A percentile compares a stretch with the other conserved stretches of the same genome.
Conservation (phyloP, 2,888 invertebrate genomes). For the Axea sp. region DNA sequence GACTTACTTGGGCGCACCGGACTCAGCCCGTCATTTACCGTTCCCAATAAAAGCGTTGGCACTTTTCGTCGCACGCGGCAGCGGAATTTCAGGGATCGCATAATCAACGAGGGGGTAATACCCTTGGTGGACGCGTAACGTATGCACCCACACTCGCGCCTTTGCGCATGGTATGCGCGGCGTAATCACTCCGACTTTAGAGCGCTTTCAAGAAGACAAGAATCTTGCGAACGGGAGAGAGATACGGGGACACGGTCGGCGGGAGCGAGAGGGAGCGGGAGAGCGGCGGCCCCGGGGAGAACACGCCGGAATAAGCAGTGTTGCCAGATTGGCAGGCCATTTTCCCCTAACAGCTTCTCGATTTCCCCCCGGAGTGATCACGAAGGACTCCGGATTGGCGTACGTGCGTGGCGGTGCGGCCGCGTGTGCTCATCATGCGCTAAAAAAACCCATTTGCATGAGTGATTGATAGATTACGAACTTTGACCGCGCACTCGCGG, state of each 20-base stretch:
- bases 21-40: slow-evolving; percentile 11
- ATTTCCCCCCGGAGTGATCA: slow-evolving; percentile 40
- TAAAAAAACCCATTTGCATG: slow-evolving; percentile 49
- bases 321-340: slow-evolving; percentile 50
- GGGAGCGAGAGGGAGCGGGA: slow-evolving; percentile 14
- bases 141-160: slow-evolving; percentile 55
- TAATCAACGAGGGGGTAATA: slow-evolving; percentile 57
- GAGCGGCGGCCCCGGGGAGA: slow-evolving; percentile 56
- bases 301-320: slow-evolving; percentile 46
- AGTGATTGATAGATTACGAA: slow-evolving; percentile 56
- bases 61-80: slow-evolving; percentile 27
- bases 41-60: slow-evolving; percentile 31
- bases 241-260: slow-evolving; percentile 42
- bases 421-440: slow-evolving; percentile 32
- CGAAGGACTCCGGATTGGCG: slow-evolving; percentile 40
- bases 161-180: slow-evolving; percentile 45
- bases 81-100: slow-evolving; percentile 56
- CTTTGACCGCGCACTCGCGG: slow-evolving; percentile 42
- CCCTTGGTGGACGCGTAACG: slow-evolving; percentile 51
- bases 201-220: slow-evolving; percentile 60
- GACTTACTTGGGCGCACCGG: not conserved
- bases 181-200: slow-evolving; percentile 61
- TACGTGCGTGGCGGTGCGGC: slow-evolving; percentile 26
- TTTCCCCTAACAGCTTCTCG: slow-evolving; percentile 44
- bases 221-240: slow-evolving; percentile 48